Evolutionary conservation across 2,888 invertebrate genomes (phyloP), one percentile per base, ranked within the genome.

Genomic region (Zaprionus lineosus): DNA sequence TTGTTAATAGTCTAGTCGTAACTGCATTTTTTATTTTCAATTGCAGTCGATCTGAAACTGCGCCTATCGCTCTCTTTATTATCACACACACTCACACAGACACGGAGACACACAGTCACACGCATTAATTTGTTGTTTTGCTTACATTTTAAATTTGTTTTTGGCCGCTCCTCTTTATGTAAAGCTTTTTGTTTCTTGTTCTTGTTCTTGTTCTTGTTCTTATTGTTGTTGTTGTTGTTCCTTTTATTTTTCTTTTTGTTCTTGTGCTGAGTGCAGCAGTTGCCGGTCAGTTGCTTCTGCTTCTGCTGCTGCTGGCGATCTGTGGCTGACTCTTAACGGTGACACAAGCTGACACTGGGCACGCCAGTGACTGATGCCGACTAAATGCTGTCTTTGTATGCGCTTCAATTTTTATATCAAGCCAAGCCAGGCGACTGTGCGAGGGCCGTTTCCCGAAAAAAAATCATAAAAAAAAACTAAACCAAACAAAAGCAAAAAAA

Each of bases 361-460:
- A 73, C 81, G 70, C 66, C 74, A 67, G 64, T 60, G 71, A 61
- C 59, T 63, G 58, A 62, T 57, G 65, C 79, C 58, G 65, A 85
- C 86, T 83, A 84, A 83, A 72, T 65, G 86, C 68, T 79, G 82
- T 69, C 64, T 61, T 74, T 76, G 71, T 81, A 63, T 81, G 63
- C 61, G 77, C 81, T 76, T 81, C 82, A 81, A 81, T 81, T 81
- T 79, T 81, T 81, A 81, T 81, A 81, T 85, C 41, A 56, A 60
- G 46, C 50, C 75, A 67, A 57, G 79, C 51, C 71, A 40, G 58
- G 58, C 67, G 29, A 12, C 46, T 28, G 28, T 34, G 68, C 46
- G 73, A 72, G 79, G 63, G 67, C 62, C 46, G 74, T 67, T 71
- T 82, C 53, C 78, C 57, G 81, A 77, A 65, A 50, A 46, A 12